These are phyloP conservation scores for Electrophaes corylata DNA, from an alignment of 2,888 invertebrate species.

Conservation along the genomic window DNA sequence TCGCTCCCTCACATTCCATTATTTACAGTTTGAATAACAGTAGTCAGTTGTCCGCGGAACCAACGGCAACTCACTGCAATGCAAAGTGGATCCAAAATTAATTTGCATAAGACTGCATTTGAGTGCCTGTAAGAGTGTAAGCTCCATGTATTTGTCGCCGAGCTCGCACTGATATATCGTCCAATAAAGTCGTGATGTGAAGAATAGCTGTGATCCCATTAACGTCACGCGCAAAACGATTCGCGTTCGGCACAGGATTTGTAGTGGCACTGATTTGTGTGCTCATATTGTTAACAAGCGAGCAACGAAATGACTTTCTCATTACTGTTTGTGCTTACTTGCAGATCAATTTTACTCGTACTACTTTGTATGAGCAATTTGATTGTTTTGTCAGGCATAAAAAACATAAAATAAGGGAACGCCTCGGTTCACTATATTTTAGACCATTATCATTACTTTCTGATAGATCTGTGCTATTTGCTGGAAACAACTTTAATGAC, in stretches of 20 bases:
- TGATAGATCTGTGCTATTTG: background rate
- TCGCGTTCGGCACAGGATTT: slow-evolving; percentile 62
- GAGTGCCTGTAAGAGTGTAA: slow-evolving; percentile 20
- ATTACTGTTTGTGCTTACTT: slow-evolving; percentile 7
- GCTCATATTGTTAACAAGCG: slow-evolving; percentile 30
- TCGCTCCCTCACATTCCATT: slow-evolving; percentile 2
- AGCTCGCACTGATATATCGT: slow-evolving; percentile 59
- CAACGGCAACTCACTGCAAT: background rate
- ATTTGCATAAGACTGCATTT: slow-evolving; percentile 19
- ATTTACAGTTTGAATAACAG: background rate
- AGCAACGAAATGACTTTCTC: slow-evolving; percentile 21
- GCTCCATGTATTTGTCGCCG: slow-evolving; percentile 24
- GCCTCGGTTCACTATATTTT: too few species aligned
- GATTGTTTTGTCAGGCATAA: too few species aligned
- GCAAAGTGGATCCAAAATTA: slow-evolving; percentile 5
- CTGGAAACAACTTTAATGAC: background rate
- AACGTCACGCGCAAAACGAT: slow-evolving; percentile 73
- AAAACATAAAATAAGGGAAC: too few species aligned
- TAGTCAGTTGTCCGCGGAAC: background rate
- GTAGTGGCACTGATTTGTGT: slow-evolving; percentile 70
- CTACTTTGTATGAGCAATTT: too few species aligned
- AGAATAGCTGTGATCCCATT: slow-evolving; percentile 73
- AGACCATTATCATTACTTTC: background rate
- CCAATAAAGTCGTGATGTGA: slow-evolving; percentile 73
- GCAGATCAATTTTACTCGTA: too few species aligned